Percentiles rank a stretch among this genome's conserved stretches.
Evolutionary conservation across 2,113 vertebrate species (phyloP).

Genomic region (Thamnophis sirtalis): DNA sequence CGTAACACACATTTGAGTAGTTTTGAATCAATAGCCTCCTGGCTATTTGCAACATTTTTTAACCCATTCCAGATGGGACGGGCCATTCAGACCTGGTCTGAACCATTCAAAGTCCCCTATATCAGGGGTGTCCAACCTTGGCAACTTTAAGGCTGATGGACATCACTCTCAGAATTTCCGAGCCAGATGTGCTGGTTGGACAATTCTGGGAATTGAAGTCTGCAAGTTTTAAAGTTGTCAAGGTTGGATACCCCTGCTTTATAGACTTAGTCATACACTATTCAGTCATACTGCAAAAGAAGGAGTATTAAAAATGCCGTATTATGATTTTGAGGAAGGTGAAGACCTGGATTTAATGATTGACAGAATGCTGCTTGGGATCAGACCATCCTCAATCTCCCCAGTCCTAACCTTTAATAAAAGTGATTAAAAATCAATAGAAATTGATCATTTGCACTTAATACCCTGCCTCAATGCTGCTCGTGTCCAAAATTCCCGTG

Average conservation of each 20-base stretch:
- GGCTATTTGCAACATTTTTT: not conserved
- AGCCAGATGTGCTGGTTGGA: not conserved
- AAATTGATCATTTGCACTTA: not conserved
- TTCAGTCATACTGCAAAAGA: not conserved
- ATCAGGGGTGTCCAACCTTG: not conserved
- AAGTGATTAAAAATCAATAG: not conserved
- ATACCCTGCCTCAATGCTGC: not conserved
- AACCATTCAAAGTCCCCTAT: not conserved
- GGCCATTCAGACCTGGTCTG: not conserved
- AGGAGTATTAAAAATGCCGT: not conserved
- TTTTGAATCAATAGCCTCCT: not conserved
- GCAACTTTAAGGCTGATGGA: not conserved
- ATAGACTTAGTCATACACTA: not conserved
- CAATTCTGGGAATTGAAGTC: not conserved
- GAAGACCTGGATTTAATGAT: not conserved
- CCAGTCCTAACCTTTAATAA: not conserved
- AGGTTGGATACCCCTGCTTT: not conserved
- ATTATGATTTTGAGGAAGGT: not conserved
- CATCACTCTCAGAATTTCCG: not conserved
- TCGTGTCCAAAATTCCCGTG: not conserved
- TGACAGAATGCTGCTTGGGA: not conserved
- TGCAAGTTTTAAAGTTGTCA: not conserved
- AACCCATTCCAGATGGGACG: not conserved
- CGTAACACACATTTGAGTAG: not conserved
- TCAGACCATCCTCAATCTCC: not conserved